Base-by-base conservation (phyloP, 2,888 invertebrate genomes). In the Ochropleura leucogaster region DNA sequence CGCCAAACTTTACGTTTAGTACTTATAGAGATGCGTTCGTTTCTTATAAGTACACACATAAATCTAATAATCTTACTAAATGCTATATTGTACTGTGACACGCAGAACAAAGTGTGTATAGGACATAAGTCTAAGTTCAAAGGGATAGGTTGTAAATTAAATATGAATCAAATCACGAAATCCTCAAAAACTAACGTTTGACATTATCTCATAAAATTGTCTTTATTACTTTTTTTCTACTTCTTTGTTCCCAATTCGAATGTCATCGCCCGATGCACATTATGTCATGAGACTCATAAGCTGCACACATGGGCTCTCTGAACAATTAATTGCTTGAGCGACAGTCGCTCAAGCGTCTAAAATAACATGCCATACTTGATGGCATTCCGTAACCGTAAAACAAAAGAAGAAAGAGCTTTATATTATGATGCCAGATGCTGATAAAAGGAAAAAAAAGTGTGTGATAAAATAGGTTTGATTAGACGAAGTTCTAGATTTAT, bases 271-370 rank as follows among this genome's bases (percentile, higher is more conserved):
- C 66, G 20, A 47, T 60, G 20, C 42, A 44, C 59, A 72, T 73
- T 44, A 6, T 77, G 51, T 69, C 76, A 65, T 53, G 59, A 59
- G 63, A 51, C 57, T 62, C 76, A 62, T 44, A 53, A 51, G 67
- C 46, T 68, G 9, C 77, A 53, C 75, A 85, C 71, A 79, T 76
- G 73, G 51, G 62, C 70, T 69, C 44, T 47, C 49, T 42, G 66
- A 74, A 74, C 62, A 75, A 85, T 80, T 85, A 85, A 86, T 82
- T 80, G 82, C 80, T 68, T 73, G 72, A 72, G 53, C 44, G 57
- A 74, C 65, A 82, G 84, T 80, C 85, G 76, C 76, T 85, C 84
- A 85, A 53, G 72, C 76, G 65, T 85, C 82, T 73, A 73, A 85
- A 84, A 80, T 78, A 84, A 79, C 74, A 72, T 74, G 76, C 63